phyloP scores from a whole-genome alignment of 2,888 invertebrate species.

The Pammene fasciana region DNA sequence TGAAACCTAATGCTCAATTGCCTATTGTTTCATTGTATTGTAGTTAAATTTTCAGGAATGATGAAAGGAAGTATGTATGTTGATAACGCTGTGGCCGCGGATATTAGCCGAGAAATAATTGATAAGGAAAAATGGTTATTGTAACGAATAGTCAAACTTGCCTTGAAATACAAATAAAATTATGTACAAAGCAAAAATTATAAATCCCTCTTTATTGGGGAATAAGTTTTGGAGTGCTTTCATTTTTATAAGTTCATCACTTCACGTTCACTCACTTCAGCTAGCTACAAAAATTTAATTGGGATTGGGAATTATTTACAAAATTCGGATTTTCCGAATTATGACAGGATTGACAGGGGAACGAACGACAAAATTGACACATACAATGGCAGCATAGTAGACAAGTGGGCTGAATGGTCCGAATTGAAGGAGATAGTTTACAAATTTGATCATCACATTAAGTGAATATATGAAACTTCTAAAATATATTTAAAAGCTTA shows the following conservation, averaged over 20 bases:
- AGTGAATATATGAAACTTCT: too few relatives aligned
- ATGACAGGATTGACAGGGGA: too few relatives aligned
- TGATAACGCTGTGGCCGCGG: constrained; percentile 17
- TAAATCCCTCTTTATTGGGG: constrained; percentile 90
- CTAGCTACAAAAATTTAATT: not conserved
- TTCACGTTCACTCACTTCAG: constrained; percentile 8
- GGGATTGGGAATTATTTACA: constrained; percentile 3
- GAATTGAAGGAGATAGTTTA: not conserved
- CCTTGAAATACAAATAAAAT: constrained; percentile 96
- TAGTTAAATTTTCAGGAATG: constrained; percentile 23
- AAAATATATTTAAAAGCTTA: too few relatives aligned
- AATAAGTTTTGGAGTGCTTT: constrained; percentile 87
- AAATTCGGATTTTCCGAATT: not conserved
- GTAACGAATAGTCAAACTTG: constrained; percentile 64
- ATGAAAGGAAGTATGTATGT: constrained; percentile 6
- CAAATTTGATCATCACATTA: too few relatives aligned
- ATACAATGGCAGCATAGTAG: constrained; percentile 4
- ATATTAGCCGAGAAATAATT: not conserved
- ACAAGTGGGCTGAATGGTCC: not conserved
- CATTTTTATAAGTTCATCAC: constrained; percentile 56
- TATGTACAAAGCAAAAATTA: constrained; percentile 93
- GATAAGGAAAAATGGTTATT: constrained; percentile 12
- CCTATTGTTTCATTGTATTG: constrained; percentile 19
- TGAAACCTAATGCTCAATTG: constrained; percentile 10
- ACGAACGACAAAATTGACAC: not conserved